Conservation (phyloP, 2,888 invertebrate species). For the Stomorhina lunata region DNA sequence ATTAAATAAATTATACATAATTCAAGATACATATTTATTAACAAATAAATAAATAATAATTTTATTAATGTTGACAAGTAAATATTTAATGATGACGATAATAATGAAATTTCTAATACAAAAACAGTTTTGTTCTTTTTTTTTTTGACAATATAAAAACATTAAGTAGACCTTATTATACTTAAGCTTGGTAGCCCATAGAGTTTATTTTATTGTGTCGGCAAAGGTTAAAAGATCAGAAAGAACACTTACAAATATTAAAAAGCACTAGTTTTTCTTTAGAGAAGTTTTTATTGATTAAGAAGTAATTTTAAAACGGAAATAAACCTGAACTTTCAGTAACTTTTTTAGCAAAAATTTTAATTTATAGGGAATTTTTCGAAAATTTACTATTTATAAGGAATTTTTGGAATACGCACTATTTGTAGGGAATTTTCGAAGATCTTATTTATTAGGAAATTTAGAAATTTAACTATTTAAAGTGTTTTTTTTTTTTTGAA, state of each 20-base stretch:
- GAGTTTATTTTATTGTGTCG: neutral
- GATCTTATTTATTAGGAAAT: too few relatives aligned
- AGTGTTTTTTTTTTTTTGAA: too few relatives aligned
- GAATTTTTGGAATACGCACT: too few relatives aligned
- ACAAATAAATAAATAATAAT: constrained; percentile 24
- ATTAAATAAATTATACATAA: constrained; percentile 50
- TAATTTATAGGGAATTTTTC: too few relatives aligned
- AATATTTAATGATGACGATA: constrained; percentile 15
- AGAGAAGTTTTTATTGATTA: neutral
- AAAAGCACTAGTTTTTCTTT: neutral
- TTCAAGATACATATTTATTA: constrained; percentile 37
- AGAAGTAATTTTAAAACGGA: neutral
- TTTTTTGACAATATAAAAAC: constrained; percentile 11
- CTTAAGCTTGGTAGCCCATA: constrained; percentile 32
- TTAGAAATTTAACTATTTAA: too few relatives aligned
- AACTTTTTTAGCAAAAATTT: too few relatives aligned
- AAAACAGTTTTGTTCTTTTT: constrained; percentile 27
- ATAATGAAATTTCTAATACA: constrained; percentile 31
- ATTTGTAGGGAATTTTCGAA: too few relatives aligned
- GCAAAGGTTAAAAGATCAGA: neutral
- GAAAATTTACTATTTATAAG: too few relatives aligned
- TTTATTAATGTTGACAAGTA: constrained; percentile 57
- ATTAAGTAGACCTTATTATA: constrained; percentile 38
- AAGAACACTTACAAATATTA: constrained; percentile 21
- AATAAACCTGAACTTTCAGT: too few relatives aligned